Percentiles rank a stretch among this genome's conserved stretches.
Evolutionary conservation across 2,113 vertebrate species (phyloP).

Genomic region (Phalacrocorax aristotelis): DNA sequence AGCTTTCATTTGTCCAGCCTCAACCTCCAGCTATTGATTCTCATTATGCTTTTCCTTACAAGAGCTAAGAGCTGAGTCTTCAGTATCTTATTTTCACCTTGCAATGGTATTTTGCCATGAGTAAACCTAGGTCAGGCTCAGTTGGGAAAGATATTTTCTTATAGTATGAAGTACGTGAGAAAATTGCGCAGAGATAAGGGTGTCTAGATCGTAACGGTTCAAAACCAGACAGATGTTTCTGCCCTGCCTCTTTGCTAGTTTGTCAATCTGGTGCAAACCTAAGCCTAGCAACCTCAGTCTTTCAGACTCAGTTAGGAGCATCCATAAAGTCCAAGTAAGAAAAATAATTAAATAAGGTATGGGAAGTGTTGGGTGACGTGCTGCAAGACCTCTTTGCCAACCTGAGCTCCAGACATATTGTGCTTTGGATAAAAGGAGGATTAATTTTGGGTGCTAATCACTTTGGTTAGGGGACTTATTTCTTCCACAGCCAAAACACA

Average conservation of each 20-base stretch:
- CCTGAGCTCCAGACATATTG: not conserved
- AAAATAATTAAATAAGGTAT: not conserved
- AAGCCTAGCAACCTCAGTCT: not conserved
- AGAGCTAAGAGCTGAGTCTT: not conserved
- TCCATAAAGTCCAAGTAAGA: not conserved
- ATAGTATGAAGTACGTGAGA: not conserved
- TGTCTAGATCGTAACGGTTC: not conserved
- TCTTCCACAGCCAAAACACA: not conserved
- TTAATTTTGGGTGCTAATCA: not conserved
- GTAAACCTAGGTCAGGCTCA: not conserved
- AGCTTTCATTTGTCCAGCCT: not conserved
- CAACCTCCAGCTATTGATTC: not conserved
- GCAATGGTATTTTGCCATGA: not conserved
- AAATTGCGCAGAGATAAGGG: not conserved
- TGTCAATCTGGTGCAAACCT: not conserved
- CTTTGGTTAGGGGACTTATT: not conserved
- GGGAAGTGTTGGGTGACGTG: not conserved
- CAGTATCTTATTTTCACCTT: not conserved
- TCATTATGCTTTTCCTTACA: not conserved
- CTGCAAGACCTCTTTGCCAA: not conserved
- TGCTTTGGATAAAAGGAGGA: not conserved
- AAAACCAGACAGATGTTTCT: not conserved
- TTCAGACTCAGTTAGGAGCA: not conserved
- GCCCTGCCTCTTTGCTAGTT: not conserved
- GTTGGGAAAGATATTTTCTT: not conserved